A percentile compares a stretch with the other conserved stretches of the same genome.
Evolutionary conservation across 2,113 vertebrate species (phyloP).

Genomic region (Phaethornis superciliosus): DNA sequence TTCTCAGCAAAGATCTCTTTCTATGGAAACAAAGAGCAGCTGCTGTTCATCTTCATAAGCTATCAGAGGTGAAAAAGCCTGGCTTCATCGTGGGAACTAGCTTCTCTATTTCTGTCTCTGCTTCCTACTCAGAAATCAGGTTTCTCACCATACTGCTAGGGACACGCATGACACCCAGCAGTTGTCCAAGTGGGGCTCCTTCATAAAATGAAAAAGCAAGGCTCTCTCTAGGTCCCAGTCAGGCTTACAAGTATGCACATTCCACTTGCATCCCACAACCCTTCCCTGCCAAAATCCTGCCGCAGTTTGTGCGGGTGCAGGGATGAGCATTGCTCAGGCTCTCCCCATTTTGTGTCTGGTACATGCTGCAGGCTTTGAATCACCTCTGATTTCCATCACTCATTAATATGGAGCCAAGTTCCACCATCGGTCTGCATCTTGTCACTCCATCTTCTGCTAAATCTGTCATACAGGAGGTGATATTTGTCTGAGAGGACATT

Average conservation of each 20-base stretch:
- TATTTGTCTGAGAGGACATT: background rate
- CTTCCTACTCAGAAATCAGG: conserved; percentile 29
- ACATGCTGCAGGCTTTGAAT: fast-evolving
- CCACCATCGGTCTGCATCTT: background rate
- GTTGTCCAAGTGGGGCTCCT: background rate
- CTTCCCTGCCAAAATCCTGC: background rate
- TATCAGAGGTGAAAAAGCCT: background rate
- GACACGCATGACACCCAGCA: background rate
- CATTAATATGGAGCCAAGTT: background rate
- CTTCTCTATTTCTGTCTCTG: conserved; percentile 19
- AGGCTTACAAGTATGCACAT: background rate
- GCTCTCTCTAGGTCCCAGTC: background rate
- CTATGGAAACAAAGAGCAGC: background rate
- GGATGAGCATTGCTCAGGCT: background rate
- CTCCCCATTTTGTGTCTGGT: background rate
- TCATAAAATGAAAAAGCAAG: background rate
- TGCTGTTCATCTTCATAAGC: conserved; percentile 9
- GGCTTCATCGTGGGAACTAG: conserved; percentile 3
- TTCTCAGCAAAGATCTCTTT: background rate
- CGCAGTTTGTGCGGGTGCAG: background rate
- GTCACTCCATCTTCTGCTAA: background rate
- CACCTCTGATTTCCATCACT: background rate
- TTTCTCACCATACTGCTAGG: background rate
- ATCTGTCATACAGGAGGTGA: background rate
- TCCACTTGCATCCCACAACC: background rate